Evolutionary conservation across 1,140 invertebrate genomes (phyloP).

Genomic region (Stegodyphus dumicola): DNA sequence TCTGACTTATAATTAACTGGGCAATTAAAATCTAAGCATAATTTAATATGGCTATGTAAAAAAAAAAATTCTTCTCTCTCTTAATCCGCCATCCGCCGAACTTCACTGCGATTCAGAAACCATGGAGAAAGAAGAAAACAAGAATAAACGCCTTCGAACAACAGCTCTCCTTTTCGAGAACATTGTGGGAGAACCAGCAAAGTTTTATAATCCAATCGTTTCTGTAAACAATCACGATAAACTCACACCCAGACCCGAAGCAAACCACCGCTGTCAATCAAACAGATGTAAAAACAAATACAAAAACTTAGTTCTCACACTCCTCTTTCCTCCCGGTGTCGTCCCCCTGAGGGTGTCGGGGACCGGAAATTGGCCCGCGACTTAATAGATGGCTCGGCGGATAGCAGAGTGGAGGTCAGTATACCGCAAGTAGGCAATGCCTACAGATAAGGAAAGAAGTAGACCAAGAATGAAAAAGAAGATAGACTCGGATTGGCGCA

Average conservation of each 20-base stretch:
- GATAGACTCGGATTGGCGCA: conserved; percentile 51
- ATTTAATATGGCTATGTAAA: no score
- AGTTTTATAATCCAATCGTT: not conserved
- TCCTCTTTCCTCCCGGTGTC: not conserved
- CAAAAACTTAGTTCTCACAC: conserved; percentile 5
- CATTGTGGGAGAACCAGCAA: not conserved
- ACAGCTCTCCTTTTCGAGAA: not conserved
- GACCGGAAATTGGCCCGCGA: conserved; percentile 52
- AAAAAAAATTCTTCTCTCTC: no score
- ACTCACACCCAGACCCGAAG: conserved; percentile 19
- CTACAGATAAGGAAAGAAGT: conserved; percentile 30
- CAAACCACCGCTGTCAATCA: conserved; percentile 53
- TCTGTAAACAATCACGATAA: not conserved
- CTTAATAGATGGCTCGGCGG: conserved; percentile 60
- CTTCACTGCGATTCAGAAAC: no score
- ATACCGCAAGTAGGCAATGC: conserved; percentile 56
- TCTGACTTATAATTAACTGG: no score
- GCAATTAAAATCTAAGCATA: no score
- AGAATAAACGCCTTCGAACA: no score
- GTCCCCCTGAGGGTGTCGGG: conserved; percentile 24
- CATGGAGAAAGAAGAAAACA: no score
- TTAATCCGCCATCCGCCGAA: no score
- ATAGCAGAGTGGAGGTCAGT: conserved; percentile 27
- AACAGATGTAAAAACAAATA: conserved; percentile 15
- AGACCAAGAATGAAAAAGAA: conserved; percentile 17